phyloP scores from a whole-genome alignment of 1,140 invertebrate species.

The Orius laevigatus region DNA sequence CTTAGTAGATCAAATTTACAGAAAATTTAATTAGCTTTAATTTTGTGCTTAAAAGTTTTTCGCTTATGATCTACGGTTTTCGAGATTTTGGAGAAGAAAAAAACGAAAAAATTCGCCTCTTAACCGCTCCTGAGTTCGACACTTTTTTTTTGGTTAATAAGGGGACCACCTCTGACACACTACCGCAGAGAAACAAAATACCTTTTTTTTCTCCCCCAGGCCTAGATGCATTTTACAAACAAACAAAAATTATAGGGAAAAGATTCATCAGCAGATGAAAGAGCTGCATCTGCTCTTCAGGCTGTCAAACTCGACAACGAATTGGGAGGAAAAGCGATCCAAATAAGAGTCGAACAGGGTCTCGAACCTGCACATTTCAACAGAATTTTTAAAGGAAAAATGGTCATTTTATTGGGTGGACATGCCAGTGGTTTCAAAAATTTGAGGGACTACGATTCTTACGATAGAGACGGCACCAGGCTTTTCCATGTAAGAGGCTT shows the following conservation, averaged over 20 bases:
- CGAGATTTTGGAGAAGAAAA: too few relatives aligned
- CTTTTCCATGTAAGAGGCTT: conserved; percentile 38
- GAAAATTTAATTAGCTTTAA: too few relatives aligned
- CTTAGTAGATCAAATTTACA: too few relatives aligned
- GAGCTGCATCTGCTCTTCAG: conserved; percentile 42
- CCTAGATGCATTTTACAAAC: too few relatives aligned
- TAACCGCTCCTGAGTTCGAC: too few relatives aligned
- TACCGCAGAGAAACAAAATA: too few relatives aligned
- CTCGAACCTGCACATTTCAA: conserved; percentile 60
- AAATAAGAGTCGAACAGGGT: conserved; percentile 53
- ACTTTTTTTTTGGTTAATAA: too few relatives aligned
- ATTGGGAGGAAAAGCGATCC: conserved; percentile 35
- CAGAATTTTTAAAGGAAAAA: conserved; percentile 42
- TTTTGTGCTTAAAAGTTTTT: too few relatives aligned
- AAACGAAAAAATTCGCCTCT: too few relatives aligned
- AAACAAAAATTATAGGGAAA: conserved; percentile 29
- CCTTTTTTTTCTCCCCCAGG: too few relatives aligned
- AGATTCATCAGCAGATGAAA: conserved; percentile 38
- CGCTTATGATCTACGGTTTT: too few relatives aligned
- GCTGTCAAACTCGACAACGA: conserved; percentile 43
- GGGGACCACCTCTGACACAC: too few relatives aligned
- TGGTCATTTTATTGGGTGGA: conserved; percentile 43
- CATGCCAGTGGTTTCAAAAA: conserved; percentile 40
- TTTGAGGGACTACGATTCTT: conserved; percentile 38
- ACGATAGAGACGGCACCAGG: conserved; percentile 39